Percentiles rank a stretch among this genome's conserved stretches.
These are phyloP conservation scores for Ailuropoda melanoleuca DNA, from an alignment of 2,113 vertebrate genomes.

Conservation along the genomic window DNA sequence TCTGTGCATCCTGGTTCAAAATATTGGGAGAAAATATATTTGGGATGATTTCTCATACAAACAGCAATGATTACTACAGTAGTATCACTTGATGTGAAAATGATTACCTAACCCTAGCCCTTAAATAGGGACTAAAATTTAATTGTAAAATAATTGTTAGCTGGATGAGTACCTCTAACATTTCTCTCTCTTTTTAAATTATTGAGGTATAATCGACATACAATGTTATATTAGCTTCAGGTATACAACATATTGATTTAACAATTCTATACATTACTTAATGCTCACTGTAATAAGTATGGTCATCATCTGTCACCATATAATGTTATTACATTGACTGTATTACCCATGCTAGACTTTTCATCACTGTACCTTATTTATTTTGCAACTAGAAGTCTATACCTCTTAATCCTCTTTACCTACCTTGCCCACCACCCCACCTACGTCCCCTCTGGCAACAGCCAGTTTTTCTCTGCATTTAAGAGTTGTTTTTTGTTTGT, in stretches of 20 bases:
- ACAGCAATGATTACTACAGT: not conserved
- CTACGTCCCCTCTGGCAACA: not conserved
- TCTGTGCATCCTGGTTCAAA: not conserved
- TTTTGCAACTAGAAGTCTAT: not conserved
- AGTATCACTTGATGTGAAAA: not conserved
- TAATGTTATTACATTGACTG: not conserved
- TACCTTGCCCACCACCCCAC: not conserved
- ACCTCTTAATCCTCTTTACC: not conserved
- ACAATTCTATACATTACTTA: not conserved
- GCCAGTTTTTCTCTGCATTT: not conserved
- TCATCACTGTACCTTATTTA: not conserved
- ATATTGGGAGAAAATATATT: not conserved
- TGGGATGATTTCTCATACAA: not conserved
- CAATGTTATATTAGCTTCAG: not conserved
- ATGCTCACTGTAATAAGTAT: not conserved
- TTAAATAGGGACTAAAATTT: not conserved
- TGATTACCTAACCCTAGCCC: not conserved
- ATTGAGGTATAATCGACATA: not conserved
- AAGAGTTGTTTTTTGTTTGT: not conserved
- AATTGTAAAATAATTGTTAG: not conserved
- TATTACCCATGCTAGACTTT: not conserved
- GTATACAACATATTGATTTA: not conserved
- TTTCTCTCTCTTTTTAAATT: not conserved
- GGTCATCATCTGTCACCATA: not conserved
- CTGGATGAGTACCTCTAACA: not conserved